These are phyloP conservation scores for Melipona bicolor DNA, from an alignment of 2,888 invertebrate genomes.

Conservation along the genomic window DNA sequence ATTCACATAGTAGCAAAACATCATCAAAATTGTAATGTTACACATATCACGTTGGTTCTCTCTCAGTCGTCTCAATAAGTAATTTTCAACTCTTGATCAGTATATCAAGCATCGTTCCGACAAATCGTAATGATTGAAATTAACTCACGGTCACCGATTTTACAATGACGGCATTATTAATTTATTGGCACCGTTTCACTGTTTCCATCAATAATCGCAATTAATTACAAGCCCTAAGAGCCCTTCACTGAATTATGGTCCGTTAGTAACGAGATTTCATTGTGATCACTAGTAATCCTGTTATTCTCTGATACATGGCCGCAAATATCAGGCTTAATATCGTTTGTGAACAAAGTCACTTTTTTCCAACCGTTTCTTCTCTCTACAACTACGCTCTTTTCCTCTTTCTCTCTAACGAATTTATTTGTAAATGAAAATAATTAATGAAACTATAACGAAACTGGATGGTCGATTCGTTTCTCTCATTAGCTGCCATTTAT, in stretches of 20 bases:
- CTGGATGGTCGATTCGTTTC: constrained; percentile 6
- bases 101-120: constrained; percentile 7
- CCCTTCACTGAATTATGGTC: constrained; percentile 11
- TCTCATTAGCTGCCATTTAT: constrained; percentile 9
- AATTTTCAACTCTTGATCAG: not conserved
- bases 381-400: too few relatives aligned
- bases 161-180: constrained; percentile 18
- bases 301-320: constrained; percentile 2
- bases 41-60: not conserved
- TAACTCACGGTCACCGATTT: constrained; percentile 27
- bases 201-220: constrained; percentile 43
- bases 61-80: constrained; percentile 13
- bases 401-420: not conserved
- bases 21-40: not conserved
- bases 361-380: not conserved
- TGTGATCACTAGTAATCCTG: constrained; percentile 26
- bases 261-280: constrained; percentile 41
- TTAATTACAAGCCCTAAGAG: constrained; percentile 45
- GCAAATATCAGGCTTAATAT: constrained; percentile 3
- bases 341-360: not conserved
- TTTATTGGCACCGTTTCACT: constrained; percentile 22
- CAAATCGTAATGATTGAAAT: constrained; percentile 46
- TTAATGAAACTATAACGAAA: constrained; percentile 27
- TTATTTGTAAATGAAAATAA: constrained; percentile 20
- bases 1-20: not conserved